Evolutionary conservation across 2,797 vertebrate genomes (phyloP), one percentile per base, ranked within the genome.

Genomic region (Pelodytes ibericus): DNA sequence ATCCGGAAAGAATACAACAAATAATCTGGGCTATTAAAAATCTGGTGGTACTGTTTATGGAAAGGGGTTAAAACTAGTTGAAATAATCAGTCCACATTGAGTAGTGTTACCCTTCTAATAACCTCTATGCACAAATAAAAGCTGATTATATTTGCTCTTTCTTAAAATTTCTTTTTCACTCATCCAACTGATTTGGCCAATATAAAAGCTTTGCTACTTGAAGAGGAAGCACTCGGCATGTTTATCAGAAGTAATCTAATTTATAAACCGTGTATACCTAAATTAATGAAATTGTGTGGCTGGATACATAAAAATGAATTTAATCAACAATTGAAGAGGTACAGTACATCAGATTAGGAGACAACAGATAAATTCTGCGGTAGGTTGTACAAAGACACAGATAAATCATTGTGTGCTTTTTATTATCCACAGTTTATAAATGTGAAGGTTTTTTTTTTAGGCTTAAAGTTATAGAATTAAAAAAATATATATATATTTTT

Each of bases 281-380:
- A 75, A 61, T 53, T 61, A 68, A 75, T 75, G 57, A 60, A 60
- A 75, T 68, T 68, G 56, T 49, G 27, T 75, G 53, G 65, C 62
- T 58, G 64, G 61, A 75, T 75, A 68, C 57, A 75, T 33, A 68
- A 49, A 33, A 25, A 20, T 60, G 41, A 75, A 75, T 75, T 60
- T 68, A 69, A 68, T 75, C 57, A 61, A 22, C 29, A 33, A 68
- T 31, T 53, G 53, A 75, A 61, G 59, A 68, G 64, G 33, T 69
- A 59, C 53, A 9, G n/a, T 60, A 68, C 22, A 68, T 68, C 20
- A 60, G 64, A 75, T 68, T 51, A 60, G 68, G 44, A 49, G 29
- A 58, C 56, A 66, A 67, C 25, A 8, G 6, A 69, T 44, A 68
- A 49, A 75, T 61, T 18, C 64, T 75, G 64, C 31, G 26, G 41